Conservation (phyloP, 2,113 vertebrate genomes). For the Apaloderma vittatum region DNA sequence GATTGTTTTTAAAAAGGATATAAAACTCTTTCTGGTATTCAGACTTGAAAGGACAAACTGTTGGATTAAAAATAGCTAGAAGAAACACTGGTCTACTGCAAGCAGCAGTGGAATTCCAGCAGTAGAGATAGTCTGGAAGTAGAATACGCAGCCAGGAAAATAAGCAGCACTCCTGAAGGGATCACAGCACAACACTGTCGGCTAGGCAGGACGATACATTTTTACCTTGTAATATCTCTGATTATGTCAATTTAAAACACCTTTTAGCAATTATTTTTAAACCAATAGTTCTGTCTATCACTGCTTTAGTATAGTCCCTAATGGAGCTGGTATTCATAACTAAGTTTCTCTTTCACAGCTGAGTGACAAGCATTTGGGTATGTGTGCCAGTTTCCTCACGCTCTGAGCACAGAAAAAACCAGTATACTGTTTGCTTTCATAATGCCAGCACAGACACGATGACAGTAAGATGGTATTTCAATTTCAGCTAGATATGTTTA, state of each 20-base stretch:
- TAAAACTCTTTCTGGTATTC: not conserved
- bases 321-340: not conserved
- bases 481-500: not conserved
- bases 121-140: not conserved
- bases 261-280: not conserved
- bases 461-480: not conserved
- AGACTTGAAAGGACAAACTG: not conserved
- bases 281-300: not conserved
- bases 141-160: not conserved
- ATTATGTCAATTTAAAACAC: not conserved
- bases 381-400: not conserved
- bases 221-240: not conserved
- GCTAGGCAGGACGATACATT: not conserved
- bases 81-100: not conserved
- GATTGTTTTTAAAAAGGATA: not conserved
- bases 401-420: not conserved
- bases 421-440: not conserved
- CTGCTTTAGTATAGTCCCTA: not conserved
- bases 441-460: not conserved
- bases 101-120: not conserved
- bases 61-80: not conserved
- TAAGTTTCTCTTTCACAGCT: not conserved
- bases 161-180: not conserved
- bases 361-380: not conserved
- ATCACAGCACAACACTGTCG: not conserved